Base-by-base conservation (phyloP, 1,140 invertebrate genomes). In the Antheraea pernyi region DNA sequence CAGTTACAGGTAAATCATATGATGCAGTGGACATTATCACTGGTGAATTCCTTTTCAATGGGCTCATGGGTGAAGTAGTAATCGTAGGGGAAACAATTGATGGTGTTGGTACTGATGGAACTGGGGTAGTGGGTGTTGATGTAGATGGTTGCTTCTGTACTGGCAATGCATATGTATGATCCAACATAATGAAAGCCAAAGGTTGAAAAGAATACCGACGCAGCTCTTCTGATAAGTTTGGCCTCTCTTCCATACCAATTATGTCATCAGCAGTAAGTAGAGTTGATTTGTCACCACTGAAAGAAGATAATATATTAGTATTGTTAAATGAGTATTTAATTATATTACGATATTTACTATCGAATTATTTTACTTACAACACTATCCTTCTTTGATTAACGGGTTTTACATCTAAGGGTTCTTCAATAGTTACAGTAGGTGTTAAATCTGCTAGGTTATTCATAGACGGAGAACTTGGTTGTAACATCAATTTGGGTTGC, bases 221-320 rank as follows among this genome's bases (percentile, higher is more conserved):
- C 59, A 92, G 68, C 69, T 93, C 92, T 67, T 93, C 91, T n/a
- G 88, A 83, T n/a, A 92, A 73, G 65, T 92, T 90, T 9, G 92
- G 91, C 66, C 90, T 82, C 69, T 93, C 92, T 76, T 93, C 92
- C 76, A 85, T 91, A 16, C 91, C 91, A 58, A 90, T 82, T 59
- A 92, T 91, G 67, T 93, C 92, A 76, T 93, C 91, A 11, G 88
- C 85, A 22, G 86, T 88, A 8, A 88, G 74, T 46, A 91, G 70
- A 10, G 90, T 92, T 58, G 91, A 85, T 70, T 92, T 92, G 75
- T 93, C 92, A 16, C 92, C 92, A 70, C 92, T 93, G 85, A 75
- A 93, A 93, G 67, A 79, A 82, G 70, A 79, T 69, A 73, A 72
- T 72, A 73, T 71, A 19, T 58, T 16, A 66, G 46, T n/a, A 11